These are phyloP conservation scores for Cantharis rufa DNA, from an alignment of 2,888 invertebrate genomes.

Conservation along the genomic window DNA sequence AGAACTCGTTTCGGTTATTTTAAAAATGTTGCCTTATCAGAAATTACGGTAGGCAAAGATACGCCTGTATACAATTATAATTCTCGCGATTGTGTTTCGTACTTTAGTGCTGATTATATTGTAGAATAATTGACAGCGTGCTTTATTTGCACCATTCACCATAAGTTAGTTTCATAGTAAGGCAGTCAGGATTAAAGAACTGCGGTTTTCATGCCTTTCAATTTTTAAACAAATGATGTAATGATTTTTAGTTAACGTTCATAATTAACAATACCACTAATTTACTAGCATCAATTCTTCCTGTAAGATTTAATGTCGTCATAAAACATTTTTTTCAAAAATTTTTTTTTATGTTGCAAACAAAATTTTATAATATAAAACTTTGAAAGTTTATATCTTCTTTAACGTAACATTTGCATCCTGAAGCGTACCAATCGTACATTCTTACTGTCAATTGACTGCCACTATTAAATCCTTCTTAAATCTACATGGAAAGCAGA, in stretches of 20 bases:
- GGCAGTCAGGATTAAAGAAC: constrained; percentile 7
- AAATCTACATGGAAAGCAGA: constrained; percentile 43
- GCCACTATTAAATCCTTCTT: constrained; percentile 53
- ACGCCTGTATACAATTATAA: constrained; percentile 50
- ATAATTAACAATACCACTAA: background rate
- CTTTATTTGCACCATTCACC: constrained; percentile 39
- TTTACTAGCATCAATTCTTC: background rate
- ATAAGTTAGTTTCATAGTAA: constrained; percentile 10
- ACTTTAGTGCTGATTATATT: constrained; percentile 51
- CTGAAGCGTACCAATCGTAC: constrained; percentile 28
- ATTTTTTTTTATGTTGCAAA: background rate
- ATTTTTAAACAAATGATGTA: constrained; percentile 2
- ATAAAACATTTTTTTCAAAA: background rate
- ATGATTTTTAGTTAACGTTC: background rate
- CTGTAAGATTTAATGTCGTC: background rate
- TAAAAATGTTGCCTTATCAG: constrained; percentile 51
- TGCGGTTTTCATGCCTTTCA: constrained; percentile 8
- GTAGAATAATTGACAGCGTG: constrained; percentile 51
- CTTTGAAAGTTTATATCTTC: constrained; percentile 18
- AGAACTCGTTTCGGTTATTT: constrained; percentile 51
- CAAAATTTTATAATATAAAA: background rate
- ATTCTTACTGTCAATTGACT: constrained; percentile 38
- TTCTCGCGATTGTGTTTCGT: constrained; percentile 48
- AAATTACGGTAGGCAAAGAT: constrained; percentile 51
- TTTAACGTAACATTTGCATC: constrained; percentile 23